These are phyloP conservation scores for Nycticryphes semicollaris DNA, from an alignment of 2,113 vertebrate genomes.

Conservation along the genomic window DNA sequence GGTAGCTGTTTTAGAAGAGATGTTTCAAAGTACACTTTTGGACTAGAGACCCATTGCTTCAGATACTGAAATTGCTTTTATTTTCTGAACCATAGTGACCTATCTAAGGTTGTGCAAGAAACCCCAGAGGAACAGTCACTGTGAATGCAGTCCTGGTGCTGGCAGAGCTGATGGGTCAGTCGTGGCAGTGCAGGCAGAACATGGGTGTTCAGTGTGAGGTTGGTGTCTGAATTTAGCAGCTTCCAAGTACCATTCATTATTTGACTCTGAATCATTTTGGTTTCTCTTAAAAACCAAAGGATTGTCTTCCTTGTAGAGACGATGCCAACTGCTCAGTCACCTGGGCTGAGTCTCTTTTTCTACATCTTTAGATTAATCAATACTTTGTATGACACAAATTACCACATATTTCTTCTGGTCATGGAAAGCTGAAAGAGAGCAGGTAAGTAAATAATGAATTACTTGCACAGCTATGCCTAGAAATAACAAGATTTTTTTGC, in stretches of 20 bases:
- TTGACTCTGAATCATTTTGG: fast-evolving
- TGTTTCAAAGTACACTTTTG: neutral
- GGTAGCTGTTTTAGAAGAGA: neutral
- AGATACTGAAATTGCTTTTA: neutral
- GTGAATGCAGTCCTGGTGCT: fast-evolving
- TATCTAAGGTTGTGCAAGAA: neutral
- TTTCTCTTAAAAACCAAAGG: neutral
- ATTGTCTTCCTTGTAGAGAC: neutral
- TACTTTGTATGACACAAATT: neutral
- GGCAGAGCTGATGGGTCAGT: neutral
- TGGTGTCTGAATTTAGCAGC: neutral
- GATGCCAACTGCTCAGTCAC: neutral
- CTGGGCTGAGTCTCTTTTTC: neutral
- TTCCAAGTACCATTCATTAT: neutral
- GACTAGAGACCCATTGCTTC: neutral
- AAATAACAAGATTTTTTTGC: neutral
- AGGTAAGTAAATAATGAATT: neutral
- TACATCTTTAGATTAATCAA: neutral
- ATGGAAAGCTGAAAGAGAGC: neutral
- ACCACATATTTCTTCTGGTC: neutral
- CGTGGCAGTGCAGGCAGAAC: neutral
- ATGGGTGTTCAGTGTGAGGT: fast-evolving
- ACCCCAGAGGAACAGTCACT: neutral
- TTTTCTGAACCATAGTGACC: neutral
- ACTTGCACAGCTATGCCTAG: neutral